Conservation (phyloP, 2,113 vertebrate genomes). For the Copsychus sechellarum region DNA sequence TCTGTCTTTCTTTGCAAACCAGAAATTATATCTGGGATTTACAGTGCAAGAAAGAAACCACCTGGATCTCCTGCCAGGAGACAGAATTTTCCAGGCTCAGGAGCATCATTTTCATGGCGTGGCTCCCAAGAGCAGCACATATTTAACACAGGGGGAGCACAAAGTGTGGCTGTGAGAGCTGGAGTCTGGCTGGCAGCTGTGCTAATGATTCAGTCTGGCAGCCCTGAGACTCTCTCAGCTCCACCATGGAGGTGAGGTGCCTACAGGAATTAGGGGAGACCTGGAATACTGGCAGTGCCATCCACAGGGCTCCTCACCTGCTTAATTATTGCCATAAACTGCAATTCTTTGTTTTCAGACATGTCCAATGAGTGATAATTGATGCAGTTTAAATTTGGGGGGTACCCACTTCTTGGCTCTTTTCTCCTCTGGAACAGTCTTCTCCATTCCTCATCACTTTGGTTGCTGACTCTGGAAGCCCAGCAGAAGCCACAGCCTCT, state of each 20-base stretch:
- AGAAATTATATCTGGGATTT: not conserved
- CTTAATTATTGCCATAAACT: not conserved
- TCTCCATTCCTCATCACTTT: not conserved
- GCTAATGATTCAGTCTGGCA: not conserved
- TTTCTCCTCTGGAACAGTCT: not conserved
- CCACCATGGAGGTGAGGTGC: not conserved
- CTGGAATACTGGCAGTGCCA: not conserved
- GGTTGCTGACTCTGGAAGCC: not conserved
- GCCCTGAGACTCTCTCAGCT: not conserved
- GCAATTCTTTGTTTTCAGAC: not conserved
- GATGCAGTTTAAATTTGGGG: not conserved
- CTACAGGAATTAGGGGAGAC: not conserved
- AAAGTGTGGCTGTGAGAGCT: not conserved
- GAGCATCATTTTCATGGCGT: not conserved
- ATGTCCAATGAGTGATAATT: fast-evolving
- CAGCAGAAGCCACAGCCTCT: not conserved
- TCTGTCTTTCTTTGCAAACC: not conserved
- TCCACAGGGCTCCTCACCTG: not conserved
- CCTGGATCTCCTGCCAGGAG: not conserved
- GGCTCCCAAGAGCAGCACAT: not conserved
- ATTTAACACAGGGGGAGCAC: not conserved
- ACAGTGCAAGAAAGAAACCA: not conserved
- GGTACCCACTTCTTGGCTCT: not conserved
- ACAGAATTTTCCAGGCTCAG: not conserved
- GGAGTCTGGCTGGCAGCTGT: not conserved